These are phyloP conservation scores for Muscidifurax raptorellus DNA, from an alignment of 1,140 invertebrate genomes.

Conservation along the genomic window DNA sequence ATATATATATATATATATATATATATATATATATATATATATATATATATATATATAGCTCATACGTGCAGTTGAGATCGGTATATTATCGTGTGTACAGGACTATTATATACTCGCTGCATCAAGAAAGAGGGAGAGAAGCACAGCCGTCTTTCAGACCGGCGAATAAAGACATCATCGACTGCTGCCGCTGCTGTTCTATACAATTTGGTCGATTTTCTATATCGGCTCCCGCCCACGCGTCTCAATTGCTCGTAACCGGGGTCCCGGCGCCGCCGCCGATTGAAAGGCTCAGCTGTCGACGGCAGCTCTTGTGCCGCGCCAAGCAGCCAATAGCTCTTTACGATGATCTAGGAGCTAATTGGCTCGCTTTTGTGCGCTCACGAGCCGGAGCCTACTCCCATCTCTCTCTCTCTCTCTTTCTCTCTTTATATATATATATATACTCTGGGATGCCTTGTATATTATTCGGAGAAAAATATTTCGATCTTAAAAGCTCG, in stretches of 20 bases:
- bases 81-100: too few relatives aligned
- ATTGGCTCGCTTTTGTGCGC: slow-evolving; percentile 41
- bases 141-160: background rate
- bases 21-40: background rate
- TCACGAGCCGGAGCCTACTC: background rate
- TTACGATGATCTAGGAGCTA: slow-evolving; percentile 38
- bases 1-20: background rate
- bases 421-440: background rate
- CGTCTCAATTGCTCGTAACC: background rate
- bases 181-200: background rate
- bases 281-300: slow-evolving; percentile 40
- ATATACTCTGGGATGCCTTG: too few relatives aligned
- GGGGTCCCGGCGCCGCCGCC: background rate
- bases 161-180: slow-evolving; percentile 28
- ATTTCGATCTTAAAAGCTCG: slow-evolving; percentile 1
- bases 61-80: background rate
- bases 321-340: background rate
- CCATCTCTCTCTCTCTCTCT: slow-evolving; percentile 5
- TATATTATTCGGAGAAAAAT: background rate
- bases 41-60: background rate
- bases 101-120: background rate
- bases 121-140: background rate
- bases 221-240: background rate
- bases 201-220: slow-evolving; percentile 7
- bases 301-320: background rate